Base-by-base conservation (phyloP, 2,888 invertebrate species). In the Leptothorax acervorum region DNA sequence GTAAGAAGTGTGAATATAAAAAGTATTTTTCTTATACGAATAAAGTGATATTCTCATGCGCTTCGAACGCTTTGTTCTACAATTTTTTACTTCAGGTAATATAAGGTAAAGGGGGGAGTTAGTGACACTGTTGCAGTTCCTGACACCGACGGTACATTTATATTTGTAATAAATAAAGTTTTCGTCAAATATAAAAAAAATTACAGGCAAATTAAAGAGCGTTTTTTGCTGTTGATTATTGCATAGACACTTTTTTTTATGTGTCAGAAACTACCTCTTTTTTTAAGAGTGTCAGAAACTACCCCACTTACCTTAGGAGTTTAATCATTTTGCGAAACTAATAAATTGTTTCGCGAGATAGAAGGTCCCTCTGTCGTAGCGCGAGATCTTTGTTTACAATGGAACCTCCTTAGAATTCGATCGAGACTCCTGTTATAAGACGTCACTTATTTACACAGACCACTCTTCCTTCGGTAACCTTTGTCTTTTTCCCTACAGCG, bases 401-500 rank as follows among this genome's bases (percentile, higher is more conserved):
- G 23, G 23, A 23, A 28, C 6, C 3, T 23, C 15, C 6, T 1
- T 60, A 35, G 18, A 65, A 63, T 53, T 63, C 39, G 23, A 3
- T 23, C 35, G 9, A 15, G 8, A 35, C 1, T 31, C 6, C 9
- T n/a, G n/a, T 11, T 55, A n/a, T 1, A 23, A 11, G 8, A 15
- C 53, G 31, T 66, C 45, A 28, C 31, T 39, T 39, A 11, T 15
- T 48, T 51, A 35, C 48, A 35, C 45, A 42, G 42, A 5, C 11
- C 11, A 3, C 51, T 57, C 51, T 68, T 83, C 51, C 45, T 65
- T 42, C 39, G 63, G n/a, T 60, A 51, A 81, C 48, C 86, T 48
- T 63, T 55, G 23, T 42, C 53, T 70, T 87, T 87, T 84, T 53
- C 78, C 53, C 70, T 42, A 45, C 18, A 62, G n/a, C 60, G 55